Conservation (phyloP, 2,888 invertebrate species). For the Eristalis intricaria region DNA sequence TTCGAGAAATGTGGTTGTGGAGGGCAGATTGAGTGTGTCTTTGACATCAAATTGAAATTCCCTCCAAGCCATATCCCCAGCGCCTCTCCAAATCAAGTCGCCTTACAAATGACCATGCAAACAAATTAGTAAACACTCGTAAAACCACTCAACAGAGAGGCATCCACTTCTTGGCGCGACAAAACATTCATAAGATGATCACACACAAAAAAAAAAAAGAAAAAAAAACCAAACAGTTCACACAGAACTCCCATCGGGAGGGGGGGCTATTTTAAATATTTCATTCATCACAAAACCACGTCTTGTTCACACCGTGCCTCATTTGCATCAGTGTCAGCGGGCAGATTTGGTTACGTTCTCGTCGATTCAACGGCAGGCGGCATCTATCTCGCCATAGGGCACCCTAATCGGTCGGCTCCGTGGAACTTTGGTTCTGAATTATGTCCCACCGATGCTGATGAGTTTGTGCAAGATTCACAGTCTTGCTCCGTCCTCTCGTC, state of each 20-base stretch:
- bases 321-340: conserved; percentile 6
- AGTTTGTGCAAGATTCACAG: background rate
- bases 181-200: too few species aligned
- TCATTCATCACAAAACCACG: background rate
- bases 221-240: background rate
- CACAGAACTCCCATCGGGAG: background rate
- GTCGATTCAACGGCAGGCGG: background rate
- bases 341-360: background rate
- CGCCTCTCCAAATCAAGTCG: too few species aligned
- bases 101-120: too few species aligned
- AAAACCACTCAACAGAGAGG: too few species aligned
- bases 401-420: background rate
- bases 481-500: background rate
- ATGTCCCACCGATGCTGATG: background rate
- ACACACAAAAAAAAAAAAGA: background rate
- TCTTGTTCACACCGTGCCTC: conserved; percentile 4
- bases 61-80: too few species aligned
- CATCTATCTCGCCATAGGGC: background rate
- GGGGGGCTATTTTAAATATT: background rate
- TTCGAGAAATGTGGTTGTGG: too few species aligned
- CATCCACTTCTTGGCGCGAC: background rate
- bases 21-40: too few species aligned
- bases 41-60: too few species aligned
- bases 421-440: background rate
- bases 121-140: too few species aligned